Conservation (phyloP, 2,113 vertebrate species). For the Naja naja region DNA sequence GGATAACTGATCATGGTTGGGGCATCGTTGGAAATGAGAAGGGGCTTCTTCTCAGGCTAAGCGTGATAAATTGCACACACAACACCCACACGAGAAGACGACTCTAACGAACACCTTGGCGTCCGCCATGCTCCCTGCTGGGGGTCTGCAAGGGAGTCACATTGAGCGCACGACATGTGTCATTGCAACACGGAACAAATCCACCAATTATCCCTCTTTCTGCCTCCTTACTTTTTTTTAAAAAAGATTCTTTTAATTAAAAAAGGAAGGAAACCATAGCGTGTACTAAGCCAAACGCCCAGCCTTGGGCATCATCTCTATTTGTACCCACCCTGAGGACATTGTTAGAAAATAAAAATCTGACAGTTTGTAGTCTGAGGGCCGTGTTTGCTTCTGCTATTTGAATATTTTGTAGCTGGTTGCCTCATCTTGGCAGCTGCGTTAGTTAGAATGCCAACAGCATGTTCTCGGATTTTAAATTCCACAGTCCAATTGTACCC, state of each 20-base stretch:
- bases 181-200: neutral
- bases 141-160: neutral
- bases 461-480: neutral
- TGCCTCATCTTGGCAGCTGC: neutral
- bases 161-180: neutral
- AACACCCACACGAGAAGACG: neutral
- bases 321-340: neutral
- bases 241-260: neutral
- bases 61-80: neutral
- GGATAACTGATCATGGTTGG: neutral
- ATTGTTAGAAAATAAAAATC: neutral
- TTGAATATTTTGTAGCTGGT: neutral
- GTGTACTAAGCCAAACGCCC: neutral
- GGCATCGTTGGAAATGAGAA: neutral
- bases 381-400: neutral
- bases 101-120: too few relatives aligned
- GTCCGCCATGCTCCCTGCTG: neutral
- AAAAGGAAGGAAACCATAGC: neutral
- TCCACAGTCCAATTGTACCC: neutral
- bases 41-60: neutral
- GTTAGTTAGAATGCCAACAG: neutral
- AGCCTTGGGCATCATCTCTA: neutral
- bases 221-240: neutral
- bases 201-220: neutral
- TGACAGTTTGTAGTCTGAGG: neutral